These are phyloP conservation scores for Eumerus sabulonum DNA, from an alignment of 2,888 invertebrate species.

Conservation along the genomic window DNA sequence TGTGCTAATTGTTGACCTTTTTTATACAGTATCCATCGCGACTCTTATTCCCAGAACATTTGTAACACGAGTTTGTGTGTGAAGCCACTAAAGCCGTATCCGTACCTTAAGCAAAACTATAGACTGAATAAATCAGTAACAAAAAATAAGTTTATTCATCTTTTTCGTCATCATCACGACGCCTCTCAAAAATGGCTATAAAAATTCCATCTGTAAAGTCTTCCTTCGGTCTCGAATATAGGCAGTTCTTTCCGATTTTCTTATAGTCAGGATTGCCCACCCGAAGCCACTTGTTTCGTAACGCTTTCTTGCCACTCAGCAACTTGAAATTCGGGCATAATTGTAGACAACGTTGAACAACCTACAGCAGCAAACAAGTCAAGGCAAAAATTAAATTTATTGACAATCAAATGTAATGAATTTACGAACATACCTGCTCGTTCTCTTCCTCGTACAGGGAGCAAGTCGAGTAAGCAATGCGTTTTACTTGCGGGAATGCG, in stretches of 20 bases:
- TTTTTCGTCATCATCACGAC: slow-evolving; percentile 27
- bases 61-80: no score
- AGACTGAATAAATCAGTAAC: not conserved
- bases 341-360: slow-evolving; percentile 79
- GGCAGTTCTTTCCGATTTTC: slow-evolving; percentile 85
- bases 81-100: no score
- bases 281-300: slow-evolving; percentile 85
- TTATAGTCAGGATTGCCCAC: slow-evolving; percentile 84
- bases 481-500: slow-evolving; percentile 89
- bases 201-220: slow-evolving; percentile 97
- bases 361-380: slow-evolving; percentile 78
- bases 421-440: slow-evolving; percentile 85
- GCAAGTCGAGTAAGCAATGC: slow-evolving; percentile 97
- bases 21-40: no score
- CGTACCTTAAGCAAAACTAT: no score
- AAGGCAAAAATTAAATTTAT: slow-evolving; percentile 81
- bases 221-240: slow-evolving; percentile 87
- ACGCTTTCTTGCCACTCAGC: slow-evolving; percentile 81
- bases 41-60: no score
- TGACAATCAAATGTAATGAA: not conserved
- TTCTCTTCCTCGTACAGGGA: slow-evolving; percentile 95
- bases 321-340: slow-evolving; percentile 82
- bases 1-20: no score
- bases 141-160: slow-evolving; percentile 11
- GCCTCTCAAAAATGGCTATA: slow-evolving; percentile 90